Evolutionary conservation across 2,797 vertebrate genomes (phyloP), one percentile per base, ranked within the genome.

Genomic region (Sebastes vulpes): DNA sequence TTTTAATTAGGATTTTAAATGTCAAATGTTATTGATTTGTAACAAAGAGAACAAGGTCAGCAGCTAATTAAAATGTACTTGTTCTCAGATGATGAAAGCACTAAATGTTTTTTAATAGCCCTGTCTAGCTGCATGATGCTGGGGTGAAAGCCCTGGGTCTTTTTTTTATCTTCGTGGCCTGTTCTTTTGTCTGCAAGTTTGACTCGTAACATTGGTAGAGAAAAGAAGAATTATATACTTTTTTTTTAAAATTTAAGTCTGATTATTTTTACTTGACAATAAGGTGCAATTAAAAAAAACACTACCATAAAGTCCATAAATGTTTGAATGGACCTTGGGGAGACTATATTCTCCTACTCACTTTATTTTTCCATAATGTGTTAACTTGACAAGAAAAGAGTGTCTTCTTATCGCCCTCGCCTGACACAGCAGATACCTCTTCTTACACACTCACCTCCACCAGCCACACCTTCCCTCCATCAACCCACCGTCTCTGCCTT

Each of bases 1-100:
- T 71, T 86, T 82, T 91, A 92, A 93, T 93, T 90, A 87, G 80
- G 78, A 86, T 85, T 92, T 82, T 84, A 86, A 92, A 88, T 89
- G 88, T 89, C 90, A 92, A 84, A 90, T 85, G 80, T 83, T 88
- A 93, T 83, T 84, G 86, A 93, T 91, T 87, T 70, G 76, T 74
- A 80, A 82, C 79, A 72, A 80, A 86, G 75, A 7, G 46, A 83
- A 82, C 89, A 80, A 89, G 81, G 89, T 89, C 76, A 78, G 81
- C 81, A 80, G 82, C 83, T 93, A 89, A 90, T 92, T 89, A 88
- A 85, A 84, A 75, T 77, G 2, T 29, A 70, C 77, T 83, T 72
- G 35, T 65, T 73, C 65, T 79, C 46, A 61, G 69, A 68, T 42
- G 77, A 86, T 87, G 65, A 82, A 79, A 60, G 48, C 81, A 79